Conservation (phyloP, 2,113 vertebrate genomes). For the Aptenodytes patagonicus region DNA sequence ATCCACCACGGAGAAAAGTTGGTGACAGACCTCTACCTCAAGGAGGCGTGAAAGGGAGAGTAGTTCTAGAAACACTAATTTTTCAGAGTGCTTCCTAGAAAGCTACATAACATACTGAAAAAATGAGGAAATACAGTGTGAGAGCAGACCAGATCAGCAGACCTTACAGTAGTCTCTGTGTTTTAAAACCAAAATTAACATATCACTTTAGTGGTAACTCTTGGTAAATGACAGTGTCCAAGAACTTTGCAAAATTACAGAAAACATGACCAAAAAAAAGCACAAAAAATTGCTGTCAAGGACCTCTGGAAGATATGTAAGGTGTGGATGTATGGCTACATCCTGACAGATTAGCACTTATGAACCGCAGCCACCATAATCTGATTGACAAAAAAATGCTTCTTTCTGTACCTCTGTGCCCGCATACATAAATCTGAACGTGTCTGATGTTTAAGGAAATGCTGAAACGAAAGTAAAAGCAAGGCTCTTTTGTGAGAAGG, state of each 20-base stretch:
- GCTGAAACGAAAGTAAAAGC: background rate
- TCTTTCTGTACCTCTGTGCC: background rate
- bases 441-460: background rate
- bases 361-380: background rate
- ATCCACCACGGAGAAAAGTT: background rate
- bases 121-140: background rate
- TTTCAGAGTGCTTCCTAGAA: background rate
- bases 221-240: background rate
- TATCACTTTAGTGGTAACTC: background rate
- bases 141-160: background rate
- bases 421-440: accelerated
- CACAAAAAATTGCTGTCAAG: background rate
- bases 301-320: background rate
- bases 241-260: background rate
- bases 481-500: background rate
- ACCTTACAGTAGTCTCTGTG: background rate
- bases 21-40: background rate
- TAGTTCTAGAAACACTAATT: background rate
- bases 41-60: background rate
- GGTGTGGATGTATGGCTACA: background rate
- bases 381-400: background rate
- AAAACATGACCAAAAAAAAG: background rate
- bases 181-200: background rate
- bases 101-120: background rate
- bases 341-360: background rate